Evolutionary conservation across 1,140 invertebrate genomes (phyloP).

Genomic region (Neoseiulus cucumeris): DNA sequence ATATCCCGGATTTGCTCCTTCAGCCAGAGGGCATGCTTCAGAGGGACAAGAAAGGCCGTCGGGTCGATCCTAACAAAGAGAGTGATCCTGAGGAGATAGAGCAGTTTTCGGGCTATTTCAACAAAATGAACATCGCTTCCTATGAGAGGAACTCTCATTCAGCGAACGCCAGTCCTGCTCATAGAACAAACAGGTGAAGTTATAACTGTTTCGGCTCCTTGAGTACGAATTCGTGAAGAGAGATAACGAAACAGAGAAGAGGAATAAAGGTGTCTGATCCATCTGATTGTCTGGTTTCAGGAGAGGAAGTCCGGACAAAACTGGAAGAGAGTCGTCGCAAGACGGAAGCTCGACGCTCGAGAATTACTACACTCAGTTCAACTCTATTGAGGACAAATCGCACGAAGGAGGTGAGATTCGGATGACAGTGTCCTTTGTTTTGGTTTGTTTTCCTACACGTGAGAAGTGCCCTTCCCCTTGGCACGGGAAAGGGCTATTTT

Average conservation of each 20-base stretch:
- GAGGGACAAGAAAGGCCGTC: not conserved
- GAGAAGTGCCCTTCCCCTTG: too few species aligned
- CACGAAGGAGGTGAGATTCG: not conserved
- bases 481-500: too few species aligned
- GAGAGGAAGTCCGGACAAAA: slow-evolving; percentile 1
- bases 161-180: not conserved
- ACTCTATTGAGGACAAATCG: not conserved
- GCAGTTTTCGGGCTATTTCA: slow-evolving; percentile 8
- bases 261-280: too few species aligned
- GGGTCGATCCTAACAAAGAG: not conserved
- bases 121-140: not conserved
- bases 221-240: too few species aligned
- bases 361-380: slow-evolving; percentile 8
- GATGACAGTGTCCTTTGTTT: too few species aligned
- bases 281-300: not conserved
- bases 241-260: too few species aligned
- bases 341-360: not conserved
- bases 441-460: too few species aligned
- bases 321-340: not conserved
- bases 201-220: too few species aligned
- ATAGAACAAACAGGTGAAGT: not conserved
- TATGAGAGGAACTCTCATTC: not conserved
- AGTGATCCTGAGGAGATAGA: not conserved
- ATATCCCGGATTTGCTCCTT: slow-evolving; percentile 12
- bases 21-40: slow-evolving; percentile 12